Conservation (phyloP, 53 echinoderm and acorn worm species). For the Astropecten irregularis region DNA sequence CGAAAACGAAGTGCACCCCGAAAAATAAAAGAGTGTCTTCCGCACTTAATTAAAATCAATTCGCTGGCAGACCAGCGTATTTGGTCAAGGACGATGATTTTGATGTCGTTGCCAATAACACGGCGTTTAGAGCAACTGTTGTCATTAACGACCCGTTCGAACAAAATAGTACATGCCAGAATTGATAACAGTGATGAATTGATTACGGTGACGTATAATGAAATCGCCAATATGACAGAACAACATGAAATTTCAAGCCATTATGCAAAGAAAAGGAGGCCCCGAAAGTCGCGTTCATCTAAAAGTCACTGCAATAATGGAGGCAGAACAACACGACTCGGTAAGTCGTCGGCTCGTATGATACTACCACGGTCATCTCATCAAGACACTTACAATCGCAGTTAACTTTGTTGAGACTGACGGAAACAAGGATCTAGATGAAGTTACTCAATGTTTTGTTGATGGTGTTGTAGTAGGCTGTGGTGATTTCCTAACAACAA, state of each 20-base stretch:
- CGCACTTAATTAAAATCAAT: too few species aligned
- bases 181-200: not conserved
- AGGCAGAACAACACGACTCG: too few species aligned
- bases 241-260: not conserved
- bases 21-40: too few species aligned
- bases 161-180: not conserved
- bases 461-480: not conserved
- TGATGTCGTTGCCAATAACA: not conserved
- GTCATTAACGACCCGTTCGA: constrained; percentile 29
- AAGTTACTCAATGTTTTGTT: constrained; percentile 12
- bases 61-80: constrained; percentile 1
- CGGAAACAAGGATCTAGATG: not conserved
- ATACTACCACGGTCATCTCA: too few species aligned
- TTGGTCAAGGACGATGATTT: constrained; percentile 33
- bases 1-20: not conserved
- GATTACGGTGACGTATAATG: not conserved
- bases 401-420: too few species aligned
- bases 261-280: not conserved
- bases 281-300: not conserved
- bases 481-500: constrained; percentile 20
- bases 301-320: too few species aligned
- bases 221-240: not conserved
- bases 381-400: too few species aligned
- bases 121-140: not conserved
- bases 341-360: too few species aligned